Evolutionary conservation across 2,888 invertebrate species (phyloP).

Genomic region (Tachina fera): DNA sequence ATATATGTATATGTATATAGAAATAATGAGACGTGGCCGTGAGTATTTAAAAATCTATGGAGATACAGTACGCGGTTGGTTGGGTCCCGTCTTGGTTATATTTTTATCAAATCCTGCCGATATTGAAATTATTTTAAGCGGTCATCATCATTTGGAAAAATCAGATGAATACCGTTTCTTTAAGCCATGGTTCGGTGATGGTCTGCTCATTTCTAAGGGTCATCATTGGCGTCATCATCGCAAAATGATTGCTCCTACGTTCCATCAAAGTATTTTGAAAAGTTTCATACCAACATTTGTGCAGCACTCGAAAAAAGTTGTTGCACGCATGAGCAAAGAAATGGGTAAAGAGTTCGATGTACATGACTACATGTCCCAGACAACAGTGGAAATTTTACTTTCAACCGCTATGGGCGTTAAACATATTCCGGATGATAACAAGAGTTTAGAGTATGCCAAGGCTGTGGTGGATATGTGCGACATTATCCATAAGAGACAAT

Average conservation of each 20-base stretch:
- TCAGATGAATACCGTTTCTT: slow-evolving; percentile 89
- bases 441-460: slow-evolving; percentile 91
- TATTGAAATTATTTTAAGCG: slow-evolving; percentile 89
- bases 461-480: slow-evolving; percentile 95
- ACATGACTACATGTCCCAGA: slow-evolving; percentile 91
- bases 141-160: slow-evolving; percentile 90
- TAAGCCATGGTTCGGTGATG: slow-evolving; percentile 91
- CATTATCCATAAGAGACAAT: slow-evolving; percentile 90
- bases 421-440: slow-evolving; percentile 87
- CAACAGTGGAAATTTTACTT: slow-evolving; percentile 90
- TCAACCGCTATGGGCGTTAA: slow-evolving; percentile 94
- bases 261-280: slow-evolving; percentile 92
- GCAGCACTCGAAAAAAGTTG: slow-evolving; percentile 88
- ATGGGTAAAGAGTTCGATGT: slow-evolving; percentile 88
- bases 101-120: slow-evolving; percentile 88
- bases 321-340: slow-evolving; percentile 87
- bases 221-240: slow-evolving; percentile 92
- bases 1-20: too few species aligned
- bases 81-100: slow-evolving; percentile 87
- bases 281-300: slow-evolving; percentile 91
- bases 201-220: slow-evolving; percentile 90
- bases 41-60: slow-evolving; percentile 82
- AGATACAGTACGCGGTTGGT: slow-evolving; percentile 90
- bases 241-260: slow-evolving; percentile 92
- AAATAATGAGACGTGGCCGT: slow-evolving; percentile 76